Conservation (phyloP, 2,113 vertebrate genomes). For the Numenius arquata region DNA sequence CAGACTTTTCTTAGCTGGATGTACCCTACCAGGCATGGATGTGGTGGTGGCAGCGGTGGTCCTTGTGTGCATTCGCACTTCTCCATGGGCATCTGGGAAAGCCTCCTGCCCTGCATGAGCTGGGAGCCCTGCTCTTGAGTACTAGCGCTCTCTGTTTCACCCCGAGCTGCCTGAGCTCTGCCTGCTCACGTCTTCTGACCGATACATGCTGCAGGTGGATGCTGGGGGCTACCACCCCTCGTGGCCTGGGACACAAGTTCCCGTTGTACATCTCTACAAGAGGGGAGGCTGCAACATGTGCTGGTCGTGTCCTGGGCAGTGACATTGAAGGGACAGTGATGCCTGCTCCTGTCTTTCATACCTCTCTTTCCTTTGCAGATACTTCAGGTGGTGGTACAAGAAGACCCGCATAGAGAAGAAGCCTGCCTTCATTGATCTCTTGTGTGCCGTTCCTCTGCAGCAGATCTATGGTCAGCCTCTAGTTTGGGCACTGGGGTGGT, state of each 20-base stretch:
- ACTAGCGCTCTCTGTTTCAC: background rate
- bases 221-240: background rate
- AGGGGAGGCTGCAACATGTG: background rate
- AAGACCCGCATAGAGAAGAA: constrained; percentile 94
- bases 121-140: background rate
- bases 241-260: accelerated
- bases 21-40: background rate
- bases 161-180: background rate
- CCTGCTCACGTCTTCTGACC: background rate
- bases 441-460: constrained; percentile 82
- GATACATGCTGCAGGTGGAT: accelerated
- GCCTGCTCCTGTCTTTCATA: background rate
- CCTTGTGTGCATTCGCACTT: background rate
- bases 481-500: background rate
- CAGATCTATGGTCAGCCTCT: constrained; percentile 90
- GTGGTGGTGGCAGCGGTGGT: background rate
- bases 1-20: background rate
- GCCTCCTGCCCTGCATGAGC: accelerated
- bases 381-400: constrained; percentile 92
- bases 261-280: accelerated
- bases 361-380: constrained; percentile 71
- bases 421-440: constrained; percentile 90
- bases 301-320: background rate
- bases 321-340: background rate
- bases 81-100: background rate